Evolutionary conservation across 2,113 vertebrate genomes (phyloP).

Genomic region (Sigmodon hispidus): DNA sequence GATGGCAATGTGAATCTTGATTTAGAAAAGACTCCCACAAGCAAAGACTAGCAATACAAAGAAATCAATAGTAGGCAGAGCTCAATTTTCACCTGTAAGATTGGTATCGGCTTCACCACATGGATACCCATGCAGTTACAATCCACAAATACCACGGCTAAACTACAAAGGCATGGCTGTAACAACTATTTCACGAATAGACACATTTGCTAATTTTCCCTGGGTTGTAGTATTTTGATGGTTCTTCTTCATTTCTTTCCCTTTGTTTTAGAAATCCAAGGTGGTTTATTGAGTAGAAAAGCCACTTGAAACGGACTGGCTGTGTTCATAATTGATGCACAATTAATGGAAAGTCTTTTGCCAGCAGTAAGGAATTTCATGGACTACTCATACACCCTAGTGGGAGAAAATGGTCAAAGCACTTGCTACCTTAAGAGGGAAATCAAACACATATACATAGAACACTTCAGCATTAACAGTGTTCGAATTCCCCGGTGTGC

Average conservation of each 20-base stretch:
- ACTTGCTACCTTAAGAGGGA: conserved; percentile 29
- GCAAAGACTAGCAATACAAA: neutral
- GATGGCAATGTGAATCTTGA: conserved; percentile 7
- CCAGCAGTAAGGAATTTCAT: conserved; percentile 51
- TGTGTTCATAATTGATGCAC: conserved; percentile 68
- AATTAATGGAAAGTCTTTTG: conserved; percentile 60
- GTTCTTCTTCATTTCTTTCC: conserved; percentile 4
- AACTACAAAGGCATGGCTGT: neutral
- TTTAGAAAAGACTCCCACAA: neutral
- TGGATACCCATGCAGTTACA: neutral
- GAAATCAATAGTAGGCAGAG: neutral
- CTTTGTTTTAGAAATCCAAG: conserved; percentile 67
- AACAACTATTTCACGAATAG: neutral
- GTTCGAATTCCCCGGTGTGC: conserved; percentile 41
- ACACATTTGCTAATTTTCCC: conserved; percentile 37
- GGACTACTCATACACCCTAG: conserved; percentile 86
- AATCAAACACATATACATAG: neutral
- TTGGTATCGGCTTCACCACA: conserved; percentile 14
- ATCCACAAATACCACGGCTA: neutral
- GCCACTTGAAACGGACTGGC: conserved; percentile 65
- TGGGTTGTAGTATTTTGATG: conserved; percentile 36
- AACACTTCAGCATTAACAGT: conserved; percentile 12
- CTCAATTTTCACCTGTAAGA: neutral
- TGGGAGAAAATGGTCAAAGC: conserved; percentile 76
- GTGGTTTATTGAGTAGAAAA: conserved; percentile 70